Conservation (phyloP, 2,113 vertebrate genomes). For the Anseranas semipalmata region DNA sequence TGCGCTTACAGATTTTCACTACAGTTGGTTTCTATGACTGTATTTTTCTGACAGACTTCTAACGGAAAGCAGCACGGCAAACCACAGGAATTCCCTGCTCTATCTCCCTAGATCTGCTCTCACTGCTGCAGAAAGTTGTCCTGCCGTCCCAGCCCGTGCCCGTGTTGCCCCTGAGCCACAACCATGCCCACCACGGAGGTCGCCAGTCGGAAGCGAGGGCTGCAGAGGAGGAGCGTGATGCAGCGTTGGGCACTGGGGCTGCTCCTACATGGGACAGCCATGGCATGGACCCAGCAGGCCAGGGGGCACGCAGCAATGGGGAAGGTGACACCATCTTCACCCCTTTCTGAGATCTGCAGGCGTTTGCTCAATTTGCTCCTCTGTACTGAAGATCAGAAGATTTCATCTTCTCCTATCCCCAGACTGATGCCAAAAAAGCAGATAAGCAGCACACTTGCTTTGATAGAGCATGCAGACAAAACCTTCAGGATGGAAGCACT, state of each 20-base stretch:
- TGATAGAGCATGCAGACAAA: neutral
- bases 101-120: neutral
- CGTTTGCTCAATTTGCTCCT: neutral
- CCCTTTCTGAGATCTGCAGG: neutral
- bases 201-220: fast-evolving
- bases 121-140: neutral
- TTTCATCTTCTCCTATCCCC: neutral
- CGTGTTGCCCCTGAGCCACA: neutral
- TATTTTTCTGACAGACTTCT: neutral
- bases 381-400: neutral
- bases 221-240: neutral
- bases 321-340: fast-evolving
- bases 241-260: neutral
- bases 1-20: neutral
- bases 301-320: fast-evolving
- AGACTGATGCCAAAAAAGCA: neutral
- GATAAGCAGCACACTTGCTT: neutral
- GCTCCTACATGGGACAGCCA: fast-evolving
- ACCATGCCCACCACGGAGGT: fast-evolving
- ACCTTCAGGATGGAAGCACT: neutral
- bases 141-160: neutral
- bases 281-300: neutral
- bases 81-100: neutral
- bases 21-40: neutral
- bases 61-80: neutral